Evolutionary conservation across 2,888 invertebrate genomes (phyloP), one percentile per base, ranked within the genome.

Genomic region (Mylabris sibirica): DNA sequence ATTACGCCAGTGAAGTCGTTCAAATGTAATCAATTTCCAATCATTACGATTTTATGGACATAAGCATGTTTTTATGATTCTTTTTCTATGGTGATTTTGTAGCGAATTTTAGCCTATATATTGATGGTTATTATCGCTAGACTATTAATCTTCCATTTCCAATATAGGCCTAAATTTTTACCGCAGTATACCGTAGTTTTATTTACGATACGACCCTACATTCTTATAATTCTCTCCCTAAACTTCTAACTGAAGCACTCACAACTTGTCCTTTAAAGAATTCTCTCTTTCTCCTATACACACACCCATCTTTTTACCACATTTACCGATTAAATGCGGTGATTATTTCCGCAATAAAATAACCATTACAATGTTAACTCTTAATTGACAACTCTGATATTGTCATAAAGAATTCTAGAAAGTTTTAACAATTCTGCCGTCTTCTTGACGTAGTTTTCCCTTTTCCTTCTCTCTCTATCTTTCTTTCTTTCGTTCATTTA

Each of bases 391-490:
- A 70, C 67, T 67, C 65, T 67, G 70, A 62, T 70, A 70, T 67
- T 59, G 67, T 44, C 65, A 71, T 72, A 68, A 71, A 72, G 71
- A 72, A 70, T 72, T 72, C 71, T 64, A 66, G 69, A 68, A 67
- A 57, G 63, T 59, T 34, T 60, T 59, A 63, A 62, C 65, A 66
- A 69, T 64, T 59, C n/a, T 44, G 44, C 6, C n/a, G 6, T 5
- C 11, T 17, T 12, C n/a, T 66, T 60, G 68, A 66, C 60, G 57
- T 63, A 60, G 59, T 61, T 30, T 60, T 65, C 64, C 68, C 64
- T 49, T 63, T 68, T 66, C 64, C 61, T 57, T 65, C 64, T 64
- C 66, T 14, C 3, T 14, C 3, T 60, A 30, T 35, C 3, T 60
- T n/a, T 3, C 11, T 3, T 20, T 9, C n/a, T 9, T 11, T 3